These are phyloP conservation scores for Tenthredo scrophulariae DNA, from an alignment of 2,888 invertebrate genomes.

Conservation along the genomic window DNA sequence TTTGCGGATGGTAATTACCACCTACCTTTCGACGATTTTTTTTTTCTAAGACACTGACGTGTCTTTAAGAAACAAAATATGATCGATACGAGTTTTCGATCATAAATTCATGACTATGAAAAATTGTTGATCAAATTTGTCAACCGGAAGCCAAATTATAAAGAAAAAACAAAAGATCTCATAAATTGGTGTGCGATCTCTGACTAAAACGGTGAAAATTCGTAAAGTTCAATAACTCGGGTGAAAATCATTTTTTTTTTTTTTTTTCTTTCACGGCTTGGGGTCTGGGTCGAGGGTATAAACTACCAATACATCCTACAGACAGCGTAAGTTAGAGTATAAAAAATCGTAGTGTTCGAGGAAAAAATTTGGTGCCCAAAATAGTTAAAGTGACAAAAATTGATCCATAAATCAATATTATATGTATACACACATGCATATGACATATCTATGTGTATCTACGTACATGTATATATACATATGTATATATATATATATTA, in stretches of 20 bases:
- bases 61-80: too few species aligned
- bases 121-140: too few species aligned
- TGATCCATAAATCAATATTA: conserved; percentile 5
- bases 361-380: background rate
- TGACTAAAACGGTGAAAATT: background rate
- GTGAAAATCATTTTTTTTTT: background rate
- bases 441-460: conserved; percentile 27
- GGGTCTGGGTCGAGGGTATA: background rate
- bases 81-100: too few species aligned
- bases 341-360: background rate
- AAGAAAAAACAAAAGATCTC: background rate
- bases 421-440: conserved; percentile 22
- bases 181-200: background rate
- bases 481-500: background rate
- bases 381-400: background rate
- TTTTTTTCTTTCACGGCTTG: background rate
- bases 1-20: background rate
- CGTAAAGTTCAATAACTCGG: background rate
- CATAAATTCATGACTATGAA: too few species aligned
- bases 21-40: background rate
- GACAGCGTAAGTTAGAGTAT: background rate
- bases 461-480: conserved; percentile 14
- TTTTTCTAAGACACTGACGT: too few species aligned
- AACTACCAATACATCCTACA: background rate
- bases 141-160: too few species aligned